Evolutionary conservation across 1,140 invertebrate genomes (phyloP), one percentile per base, ranked within the genome.

Genomic region (Dryas iulia): DNA sequence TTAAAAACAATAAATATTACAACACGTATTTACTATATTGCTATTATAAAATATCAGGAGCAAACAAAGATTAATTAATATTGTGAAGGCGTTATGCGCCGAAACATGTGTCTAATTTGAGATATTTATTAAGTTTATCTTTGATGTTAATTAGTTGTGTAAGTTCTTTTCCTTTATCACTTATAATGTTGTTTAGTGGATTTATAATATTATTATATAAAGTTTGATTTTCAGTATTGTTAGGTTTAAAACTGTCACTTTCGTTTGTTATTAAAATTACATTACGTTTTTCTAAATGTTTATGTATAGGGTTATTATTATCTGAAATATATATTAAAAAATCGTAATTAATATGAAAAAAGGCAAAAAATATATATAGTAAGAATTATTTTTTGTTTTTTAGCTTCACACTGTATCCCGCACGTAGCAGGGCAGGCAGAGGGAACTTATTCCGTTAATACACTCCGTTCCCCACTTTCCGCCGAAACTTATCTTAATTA

Each of bases 101-200:
- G n/a, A n/a, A n/a, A n/a, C n/a, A n/a, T 28, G 39, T 10, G 21
- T 47, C 52, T 33, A 33, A 26, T 67, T 53, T 54, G 0, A 67
- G 21, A 25, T 59, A 60, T 24, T 30, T 52, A n/a, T 24, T 31
- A 28, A 67, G 28, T 30, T 60, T 54, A 12, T 67, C 26, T 47
- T 65, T 72, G 1, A 64, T 59, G 39, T 69, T 47, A 31, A 59
- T 31, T 21, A 67, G 62, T 59, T 69, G 66, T 26, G 63, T 24
- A 8, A 71, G 33, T 56, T 66, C 79, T 33, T 73, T 73, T 57
- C 76, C 54, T 69, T 80, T 81, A 10, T 72, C 65, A 14, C 62
- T 66, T 18, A 84, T 73, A 4, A 84, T 64, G 23, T 56, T 71
- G 30, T 31, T 73, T 14, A 86, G 33, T 14, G 80, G 76, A 21